Evolutionary conservation across 1,140 invertebrate genomes (phyloP).

Genomic region (Chironomus striatipennis): DNA sequence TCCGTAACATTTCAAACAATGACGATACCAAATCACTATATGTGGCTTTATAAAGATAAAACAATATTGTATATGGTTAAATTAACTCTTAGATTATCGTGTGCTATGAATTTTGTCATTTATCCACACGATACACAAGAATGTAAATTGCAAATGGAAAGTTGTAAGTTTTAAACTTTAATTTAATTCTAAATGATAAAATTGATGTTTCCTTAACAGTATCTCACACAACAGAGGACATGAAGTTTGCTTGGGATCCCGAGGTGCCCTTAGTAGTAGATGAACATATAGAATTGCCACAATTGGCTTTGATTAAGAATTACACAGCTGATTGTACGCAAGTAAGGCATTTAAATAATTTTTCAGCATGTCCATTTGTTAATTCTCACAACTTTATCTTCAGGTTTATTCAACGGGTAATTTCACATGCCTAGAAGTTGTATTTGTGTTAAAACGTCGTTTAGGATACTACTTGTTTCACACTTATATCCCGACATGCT

Average conservation of each 20-base stretch:
- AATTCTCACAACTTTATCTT: slow-evolving; percentile 16
- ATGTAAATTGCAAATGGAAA: slow-evolving; percentile 86
- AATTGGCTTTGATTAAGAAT: slow-evolving; percentile 74
- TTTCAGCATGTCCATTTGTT: too few species aligned
- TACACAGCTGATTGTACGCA: slow-evolving; percentile 81
- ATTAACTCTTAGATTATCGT: slow-evolving; percentile 72
- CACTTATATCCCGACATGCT: slow-evolving; percentile 77
- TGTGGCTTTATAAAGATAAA: slow-evolving; percentile 82
- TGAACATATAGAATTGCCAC: slow-evolving; percentile 78
- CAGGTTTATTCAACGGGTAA: slow-evolving; percentile 54
- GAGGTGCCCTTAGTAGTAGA: slow-evolving; percentile 83
- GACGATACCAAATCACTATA: slow-evolving; percentile 87
- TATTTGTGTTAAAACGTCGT: slow-evolving; percentile 74
- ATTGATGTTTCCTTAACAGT: slow-evolving; percentile 46
- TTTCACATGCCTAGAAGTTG: slow-evolving; percentile 79
- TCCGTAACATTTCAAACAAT: slow-evolving; percentile 87
- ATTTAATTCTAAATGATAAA: background rate
- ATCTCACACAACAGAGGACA: slow-evolving; percentile 82
- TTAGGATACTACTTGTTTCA: slow-evolving; percentile 83
- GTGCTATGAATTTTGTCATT: slow-evolving; percentile 86
- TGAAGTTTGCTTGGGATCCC: slow-evolving; percentile 85
- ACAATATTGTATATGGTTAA: slow-evolving; percentile 84
- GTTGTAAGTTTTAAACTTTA: slow-evolving; percentile 54
- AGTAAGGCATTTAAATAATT: slow-evolving; percentile 39
- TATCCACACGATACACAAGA: slow-evolving; percentile 88